phyloP scores from a whole-genome alignment of 2,888 invertebrate species.

The Bombylius major region DNA sequence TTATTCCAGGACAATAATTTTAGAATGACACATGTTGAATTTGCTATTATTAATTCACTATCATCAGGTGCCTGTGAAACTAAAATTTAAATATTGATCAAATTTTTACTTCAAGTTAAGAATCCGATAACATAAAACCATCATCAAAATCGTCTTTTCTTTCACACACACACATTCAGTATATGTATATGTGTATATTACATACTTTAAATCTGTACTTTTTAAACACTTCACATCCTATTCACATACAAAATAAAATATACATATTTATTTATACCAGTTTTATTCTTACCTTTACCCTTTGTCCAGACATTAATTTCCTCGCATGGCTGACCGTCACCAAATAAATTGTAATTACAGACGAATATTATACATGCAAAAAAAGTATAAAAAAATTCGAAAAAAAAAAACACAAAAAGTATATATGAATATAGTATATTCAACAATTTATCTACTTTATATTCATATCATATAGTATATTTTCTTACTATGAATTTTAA shows the following conservation, averaged over 20 bases:
- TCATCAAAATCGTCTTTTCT: too few relatives aligned
- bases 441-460: too few relatives aligned
- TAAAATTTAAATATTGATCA: slow-evolving; percentile 21
- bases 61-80: slow-evolving; percentile 57
- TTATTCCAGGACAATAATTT: slow-evolving; percentile 75
- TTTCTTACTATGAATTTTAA: slow-evolving; percentile 53
- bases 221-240: too few relatives aligned
- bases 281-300: slow-evolving; percentile 50
- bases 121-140: too few relatives aligned
- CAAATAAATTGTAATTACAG: slow-evolving; percentile 51
- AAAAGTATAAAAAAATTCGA: too few relatives aligned
- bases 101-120: slow-evolving; percentile 21
- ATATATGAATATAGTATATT: too few relatives aligned
- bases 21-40: slow-evolving; percentile 65
- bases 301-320: slow-evolving; percentile 61
- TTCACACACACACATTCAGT: too few relatives aligned
- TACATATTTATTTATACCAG: neutral
- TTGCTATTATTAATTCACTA: slow-evolving; percentile 61
- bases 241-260: neutral
- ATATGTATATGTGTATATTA: too few relatives aligned
- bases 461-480: neutral
- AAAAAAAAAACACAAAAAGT: too few relatives aligned
- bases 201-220: too few relatives aligned
- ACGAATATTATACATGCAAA: too few relatives aligned
- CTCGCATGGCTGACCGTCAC: slow-evolving; percentile 58